These are phyloP conservation scores for Sinonovacula constricta DNA, from an alignment of 1,140 invertebrate genomes.

Conservation along the genomic window DNA sequence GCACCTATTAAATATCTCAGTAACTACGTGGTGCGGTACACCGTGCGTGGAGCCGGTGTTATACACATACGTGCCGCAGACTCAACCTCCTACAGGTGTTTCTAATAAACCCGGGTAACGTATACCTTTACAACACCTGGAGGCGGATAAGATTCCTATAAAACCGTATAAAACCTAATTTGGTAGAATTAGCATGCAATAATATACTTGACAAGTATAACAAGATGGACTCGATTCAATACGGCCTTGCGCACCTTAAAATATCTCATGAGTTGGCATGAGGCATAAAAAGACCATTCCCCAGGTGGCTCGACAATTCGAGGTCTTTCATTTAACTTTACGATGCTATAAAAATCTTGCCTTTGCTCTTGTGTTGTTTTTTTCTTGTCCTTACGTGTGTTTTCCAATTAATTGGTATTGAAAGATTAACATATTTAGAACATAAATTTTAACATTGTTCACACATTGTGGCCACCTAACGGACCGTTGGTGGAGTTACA, in stretches of 20 bases:
- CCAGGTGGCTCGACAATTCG: neutral
- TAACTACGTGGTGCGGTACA: no score
- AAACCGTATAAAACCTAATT: neutral
- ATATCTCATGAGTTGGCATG: neutral
- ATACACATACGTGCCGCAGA: no score
- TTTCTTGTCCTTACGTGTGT: neutral
- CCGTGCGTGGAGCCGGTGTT: no score
- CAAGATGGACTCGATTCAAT: neutral
- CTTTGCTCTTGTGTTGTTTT: neutral
- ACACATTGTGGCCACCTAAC: no score
- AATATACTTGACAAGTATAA: neutral
- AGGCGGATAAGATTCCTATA: neutral
- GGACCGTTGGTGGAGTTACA: no score
- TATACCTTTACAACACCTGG: neutral
- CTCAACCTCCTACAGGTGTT: neutral
- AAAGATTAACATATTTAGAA: neutral
- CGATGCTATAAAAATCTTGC: neutral
- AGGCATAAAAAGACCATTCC: neutral
- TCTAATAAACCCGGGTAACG: neutral
- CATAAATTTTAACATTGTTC: neutral
- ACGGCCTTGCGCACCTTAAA: neutral
- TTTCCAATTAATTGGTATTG: neutral
- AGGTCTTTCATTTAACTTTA: neutral
- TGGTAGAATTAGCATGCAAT: slow-evolving; percentile 1
- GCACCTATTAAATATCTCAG: no score